Base-by-base conservation (phyloP, 2,113 vertebrate genomes). In the Nansenia antarctica region DNA sequence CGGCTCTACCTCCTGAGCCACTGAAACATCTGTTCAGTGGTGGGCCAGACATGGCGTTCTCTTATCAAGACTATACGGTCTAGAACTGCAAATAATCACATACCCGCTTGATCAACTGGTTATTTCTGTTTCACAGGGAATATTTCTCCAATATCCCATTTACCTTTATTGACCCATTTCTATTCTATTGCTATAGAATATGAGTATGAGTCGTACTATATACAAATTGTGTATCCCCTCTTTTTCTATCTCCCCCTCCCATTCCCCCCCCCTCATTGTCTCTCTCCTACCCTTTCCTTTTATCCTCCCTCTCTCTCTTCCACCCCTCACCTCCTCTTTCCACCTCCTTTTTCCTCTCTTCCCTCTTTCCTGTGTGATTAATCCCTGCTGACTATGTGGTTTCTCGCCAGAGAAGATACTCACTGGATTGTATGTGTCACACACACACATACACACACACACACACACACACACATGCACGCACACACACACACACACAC, bases 331-430 rank as follows among this genome's bases (percentile, higher is more conserved):
- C 14, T 66, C 62, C 64, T 37, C 69, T 58, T 62, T 20, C 26
- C 65, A 4, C 9, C 5, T 26, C 60, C 70, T 59, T 37, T 52
- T 35, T 32, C 52, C 7, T 1, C 3, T 15, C 32, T 9, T 5
- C 11, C 31, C 18, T 18, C 45, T 39, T 45, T 39, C 66, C 42
- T n/a, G 39, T 64, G 52, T 79, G 62, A 70, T 74, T 70, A 65
- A 68, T 69, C 32, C 32, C 57, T 57, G 63, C 73, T 83, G 74
- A 77, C 69, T 20, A 27, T 53, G 75, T 49, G 57, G 63, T 76
- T 80, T 62, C 68, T 69, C 67, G 29, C 39, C 70, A 60, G 74
- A 58, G 65, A 31, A 65, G 49, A 80, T 65, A 65, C 77, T 66
- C 55, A 47, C 64, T 55, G 12, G 35, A 42, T 39, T 42, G 65